phyloP scores from a whole-genome alignment of 2,113 vertebrate species.

The Garra rufa region DNA sequence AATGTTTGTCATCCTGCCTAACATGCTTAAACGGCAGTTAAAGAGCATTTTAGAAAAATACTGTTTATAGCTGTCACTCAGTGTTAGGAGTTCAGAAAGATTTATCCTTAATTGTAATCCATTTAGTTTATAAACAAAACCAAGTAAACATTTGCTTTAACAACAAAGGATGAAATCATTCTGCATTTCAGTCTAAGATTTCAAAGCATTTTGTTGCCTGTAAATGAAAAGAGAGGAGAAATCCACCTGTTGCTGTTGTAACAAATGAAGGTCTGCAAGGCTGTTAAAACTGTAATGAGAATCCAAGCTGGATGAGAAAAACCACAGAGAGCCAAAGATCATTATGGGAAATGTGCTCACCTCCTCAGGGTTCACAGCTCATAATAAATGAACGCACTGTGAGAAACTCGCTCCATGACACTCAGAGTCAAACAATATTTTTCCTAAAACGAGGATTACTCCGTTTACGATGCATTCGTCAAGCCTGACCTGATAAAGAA shows the following conservation, averaged over 20 bases:
- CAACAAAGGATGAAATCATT: neutral
- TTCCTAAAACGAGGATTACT: conserved; percentile 17
- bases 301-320: conserved; percentile 43
- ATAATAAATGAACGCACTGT: conserved; percentile 17
- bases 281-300: conserved; percentile 42
- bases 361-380: conserved; percentile 29
- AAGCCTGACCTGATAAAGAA: conserved; percentile 4
- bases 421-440: conserved; percentile 19
- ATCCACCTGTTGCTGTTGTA: conserved; percentile 37
- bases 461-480: conserved; percentile 5
- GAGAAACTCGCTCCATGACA: neutral
- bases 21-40: conserved; percentile 9
- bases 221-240: conserved; percentile 37
- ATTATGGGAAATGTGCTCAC: conserved; percentile 42
- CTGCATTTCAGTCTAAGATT: neutral
- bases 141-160: neutral
- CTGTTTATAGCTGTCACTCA: conserved; percentile 2
- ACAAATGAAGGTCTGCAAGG: conserved; percentile 34
- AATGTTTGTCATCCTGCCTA: conserved; percentile 37
- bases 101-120: neutral
- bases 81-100: neutral
- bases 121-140: neutral
- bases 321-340: conserved; percentile 34
- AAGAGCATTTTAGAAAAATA: conserved; percentile 17
- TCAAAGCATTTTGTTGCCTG: conserved; percentile 33